Evolutionary conservation across 2,113 vertebrate species (phyloP).

Genomic region (Tupaia tana): DNA sequence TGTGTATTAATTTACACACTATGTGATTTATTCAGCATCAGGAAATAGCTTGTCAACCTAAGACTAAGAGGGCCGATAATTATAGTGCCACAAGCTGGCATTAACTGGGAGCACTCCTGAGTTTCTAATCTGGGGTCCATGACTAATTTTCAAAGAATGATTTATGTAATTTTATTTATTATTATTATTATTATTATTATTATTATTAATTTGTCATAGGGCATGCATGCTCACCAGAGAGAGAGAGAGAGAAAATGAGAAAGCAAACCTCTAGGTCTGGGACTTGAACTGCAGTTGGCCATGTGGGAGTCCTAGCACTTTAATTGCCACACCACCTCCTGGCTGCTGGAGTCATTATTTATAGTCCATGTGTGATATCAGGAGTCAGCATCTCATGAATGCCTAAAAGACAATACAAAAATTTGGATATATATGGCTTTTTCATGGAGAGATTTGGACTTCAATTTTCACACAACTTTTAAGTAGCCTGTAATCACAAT

Average conservation of each 20-base stretch:
- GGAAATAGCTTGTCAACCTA: neutral
- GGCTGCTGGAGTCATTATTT: too few relatives aligned
- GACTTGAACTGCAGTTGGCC: too few relatives aligned
- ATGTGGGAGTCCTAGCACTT: too few relatives aligned
- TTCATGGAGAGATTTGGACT: neutral
- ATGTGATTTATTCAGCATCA: neutral
- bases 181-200: too few relatives aligned
- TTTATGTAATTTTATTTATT: too few relatives aligned
- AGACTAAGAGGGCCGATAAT: slow-evolving; percentile 13
- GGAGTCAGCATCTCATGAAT: neutral
- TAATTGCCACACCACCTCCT: too few relatives aligned
- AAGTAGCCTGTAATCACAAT: neutral
- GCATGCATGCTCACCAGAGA: too few relatives aligned
- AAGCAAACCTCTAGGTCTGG: too few relatives aligned
- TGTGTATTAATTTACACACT: neutral
- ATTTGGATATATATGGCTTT: neutral
- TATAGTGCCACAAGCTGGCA: neutral
- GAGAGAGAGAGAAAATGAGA: too few relatives aligned
- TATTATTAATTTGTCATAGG: too few relatives aligned
- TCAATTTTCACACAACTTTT: slow-evolving; percentile 13
- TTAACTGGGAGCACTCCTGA: neutral
- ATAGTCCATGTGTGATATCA: neutral
- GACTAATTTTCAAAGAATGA: too few relatives aligned
- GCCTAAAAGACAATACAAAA: neutral
- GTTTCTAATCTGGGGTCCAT: neutral